A percentile compares a stretch with the other conserved stretches of the same genome.
These are phyloP conservation scores for Eptesicus fuscus DNA, from an alignment of 2,113 vertebrate species.

Conservation along the genomic window DNA sequence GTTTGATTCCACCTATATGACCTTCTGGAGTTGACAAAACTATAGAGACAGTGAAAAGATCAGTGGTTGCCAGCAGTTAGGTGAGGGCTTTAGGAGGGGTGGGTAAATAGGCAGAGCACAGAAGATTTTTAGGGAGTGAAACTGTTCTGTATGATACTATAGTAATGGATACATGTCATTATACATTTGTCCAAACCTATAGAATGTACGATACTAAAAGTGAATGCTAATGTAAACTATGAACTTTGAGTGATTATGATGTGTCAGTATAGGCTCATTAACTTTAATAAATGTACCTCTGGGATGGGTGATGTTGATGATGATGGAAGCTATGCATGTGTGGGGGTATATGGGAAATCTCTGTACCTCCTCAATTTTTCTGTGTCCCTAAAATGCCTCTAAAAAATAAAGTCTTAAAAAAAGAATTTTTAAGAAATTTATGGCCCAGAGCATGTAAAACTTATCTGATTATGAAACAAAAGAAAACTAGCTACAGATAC, in stretches of 20 bases:
- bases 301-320: not conserved
- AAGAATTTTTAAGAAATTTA: not conserved
- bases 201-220: not conserved
- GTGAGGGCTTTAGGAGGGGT: not conserved
- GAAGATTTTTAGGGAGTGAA: not conserved
- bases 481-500: not conserved
- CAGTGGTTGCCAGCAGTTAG: not conserved
- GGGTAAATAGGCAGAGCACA: not conserved
- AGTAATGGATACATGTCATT: not conserved
- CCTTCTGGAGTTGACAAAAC: not conserved
- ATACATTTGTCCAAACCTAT: not conserved
- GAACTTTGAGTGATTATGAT: not conserved
- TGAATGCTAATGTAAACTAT: not conserved
- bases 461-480: slow-evolving; percentile 21
- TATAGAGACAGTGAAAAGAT: not conserved
- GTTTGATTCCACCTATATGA: not conserved
- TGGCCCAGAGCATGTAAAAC: not conserved
- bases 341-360: not conserved
- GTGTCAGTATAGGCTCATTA: not conserved
- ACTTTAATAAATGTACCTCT: not conserved
- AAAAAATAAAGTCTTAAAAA: not conserved
- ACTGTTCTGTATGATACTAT: not conserved
- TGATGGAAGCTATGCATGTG: not conserved
- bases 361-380: not conserved
- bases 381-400: not conserved